Evolutionary conservation across 2,113 vertebrate genomes (phyloP), one percentile per base, ranked within the genome.

Genomic region (Eudyptes chrysolophus): DNA sequence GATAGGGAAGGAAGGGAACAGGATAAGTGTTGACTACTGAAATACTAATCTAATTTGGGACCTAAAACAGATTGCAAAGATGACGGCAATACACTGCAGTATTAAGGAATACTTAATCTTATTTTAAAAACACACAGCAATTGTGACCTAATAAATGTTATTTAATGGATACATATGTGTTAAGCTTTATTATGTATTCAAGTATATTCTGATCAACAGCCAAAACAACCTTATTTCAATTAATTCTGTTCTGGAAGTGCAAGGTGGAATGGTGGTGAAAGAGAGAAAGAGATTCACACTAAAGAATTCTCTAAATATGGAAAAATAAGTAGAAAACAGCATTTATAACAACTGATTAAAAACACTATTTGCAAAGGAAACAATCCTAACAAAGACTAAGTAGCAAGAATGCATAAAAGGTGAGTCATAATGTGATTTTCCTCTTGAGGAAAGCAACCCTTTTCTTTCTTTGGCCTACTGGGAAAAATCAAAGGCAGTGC

Each of bases 401-500:
- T 25, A 84, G 40, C 9, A 79, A 65, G 36, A 85, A 82, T 58
- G 49, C 32, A 68, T 69, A 70, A 76, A 84, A 89, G 51, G 76
- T 80, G 17, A 89, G 34, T 82, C 54, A 78, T 60, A 90, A 96
- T 68, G 57, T 55, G 57, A 92, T 82, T 80, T 94, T 91, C 42
- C 89, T 87, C 49, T 76, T 79, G 66, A 94, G 72, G 61, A 94
- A 89, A 92, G 52, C 64, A 94, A 79, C 7, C 1, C 6, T 95
- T 84, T 94, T 79, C 13, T 79, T 85, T 85, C 66, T 70, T 74
- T 81, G 11, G 72, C 87, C 77, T 95, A 76, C 61, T 80, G 40
- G 36, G 65, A 82, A 91, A 97, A 91, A 76, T 87, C 64, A 96
- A 96, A 95, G 40, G 44, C 70, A 87, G 52, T 84, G 64, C 29